Conservation (phyloP, 2,797 vertebrate genomes). For the Lophius americanus region DNA sequence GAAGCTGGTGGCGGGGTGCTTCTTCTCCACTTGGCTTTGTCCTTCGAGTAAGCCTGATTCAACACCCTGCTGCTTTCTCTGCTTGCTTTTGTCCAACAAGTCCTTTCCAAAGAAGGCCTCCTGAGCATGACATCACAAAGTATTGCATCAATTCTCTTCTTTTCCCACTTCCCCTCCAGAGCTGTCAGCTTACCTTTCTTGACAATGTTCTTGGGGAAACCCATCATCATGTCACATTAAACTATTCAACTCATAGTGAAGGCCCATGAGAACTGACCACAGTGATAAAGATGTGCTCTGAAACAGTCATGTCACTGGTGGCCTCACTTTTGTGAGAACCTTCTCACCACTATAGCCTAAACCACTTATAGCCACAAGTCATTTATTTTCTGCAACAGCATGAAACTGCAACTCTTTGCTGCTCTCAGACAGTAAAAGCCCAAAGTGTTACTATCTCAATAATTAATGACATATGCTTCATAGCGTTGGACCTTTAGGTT, state of each 20-base stretch:
- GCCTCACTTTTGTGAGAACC: constrained; percentile 39
- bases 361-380: constrained; percentile 53
- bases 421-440: constrained; percentile 77
- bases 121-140: constrained; percentile 75
- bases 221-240: constrained; percentile 22
- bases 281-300: constrained; percentile 37
- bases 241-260: constrained; percentile 20
- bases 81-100: constrained; percentile 94
- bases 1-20: constrained; percentile 79
- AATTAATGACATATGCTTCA: constrained; percentile 76
- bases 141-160: constrained; percentile 32
- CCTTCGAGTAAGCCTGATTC: constrained; percentile 88
- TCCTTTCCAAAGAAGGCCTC: constrained; percentile 99
- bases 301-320: constrained; percentile 28
- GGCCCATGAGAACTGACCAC: constrained; percentile 23
- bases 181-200: constrained; percentile 29
- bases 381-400: constrained; percentile 53
- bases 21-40: constrained; percentile 83
- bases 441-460: constrained; percentile 70
- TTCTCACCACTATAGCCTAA: constrained; percentile 28
- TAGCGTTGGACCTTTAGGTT: constrained; percentile 64
- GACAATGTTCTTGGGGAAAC: constrained; percentile 23
- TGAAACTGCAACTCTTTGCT: constrained; percentile 53
- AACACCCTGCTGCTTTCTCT: constrained; percentile 85
- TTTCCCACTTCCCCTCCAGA: constrained; percentile 11